These are phyloP conservation scores for Zygaena filipendulae DNA, from an alignment of 2,888 invertebrate genomes.

Conservation along the genomic window DNA sequence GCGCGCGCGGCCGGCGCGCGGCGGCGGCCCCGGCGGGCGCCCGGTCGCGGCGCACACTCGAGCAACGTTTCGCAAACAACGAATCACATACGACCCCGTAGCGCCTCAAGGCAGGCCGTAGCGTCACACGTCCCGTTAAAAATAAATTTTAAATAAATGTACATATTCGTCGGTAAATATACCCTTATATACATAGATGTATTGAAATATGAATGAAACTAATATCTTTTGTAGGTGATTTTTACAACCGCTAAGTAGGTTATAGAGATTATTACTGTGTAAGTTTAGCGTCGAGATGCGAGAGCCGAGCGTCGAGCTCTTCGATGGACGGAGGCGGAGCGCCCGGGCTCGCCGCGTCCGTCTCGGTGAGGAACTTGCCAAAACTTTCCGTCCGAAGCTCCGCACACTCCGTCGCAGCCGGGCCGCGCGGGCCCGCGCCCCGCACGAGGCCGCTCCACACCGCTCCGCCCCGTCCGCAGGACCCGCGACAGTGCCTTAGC, in stretches of 20 bases:
- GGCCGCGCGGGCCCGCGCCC: conserved; percentile 20
- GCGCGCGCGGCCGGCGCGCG: conserved; percentile 28
- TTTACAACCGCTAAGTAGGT: conserved; percentile 69
- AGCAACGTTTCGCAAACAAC: conserved; percentile 70
- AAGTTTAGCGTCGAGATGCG: conserved; percentile 55
- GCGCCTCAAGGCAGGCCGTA: conserved; percentile 47
- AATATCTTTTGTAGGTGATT: conserved; percentile 71
- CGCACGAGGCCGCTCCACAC: conserved; percentile 5
- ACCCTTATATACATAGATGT: conserved; percentile 65
- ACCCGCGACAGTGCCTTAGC: conserved; percentile 44
- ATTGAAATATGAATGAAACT: conserved; percentile 65
- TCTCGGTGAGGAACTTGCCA: conserved; percentile 57
- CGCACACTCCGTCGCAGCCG: conserved; percentile 35
- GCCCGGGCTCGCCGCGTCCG: conserved; percentile 30
- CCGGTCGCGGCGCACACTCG: conserved; percentile 38
- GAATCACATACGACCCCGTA: conserved; percentile 65
- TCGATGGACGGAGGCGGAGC: conserved; percentile 32
- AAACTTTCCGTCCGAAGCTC: conserved; percentile 64
- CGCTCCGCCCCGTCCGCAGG: conserved; percentile 7
- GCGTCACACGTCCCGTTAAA: conserved; percentile 57
- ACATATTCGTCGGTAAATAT: conserved; percentile 62
- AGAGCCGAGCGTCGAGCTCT: conserved; percentile 47
- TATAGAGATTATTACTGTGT: conserved; percentile 53
- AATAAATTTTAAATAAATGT: conserved; percentile 45
- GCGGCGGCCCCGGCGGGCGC: conserved; percentile 23